Base-by-base conservation (phyloP, 1,140 invertebrate genomes). In the Orius laevigatus region DNA sequence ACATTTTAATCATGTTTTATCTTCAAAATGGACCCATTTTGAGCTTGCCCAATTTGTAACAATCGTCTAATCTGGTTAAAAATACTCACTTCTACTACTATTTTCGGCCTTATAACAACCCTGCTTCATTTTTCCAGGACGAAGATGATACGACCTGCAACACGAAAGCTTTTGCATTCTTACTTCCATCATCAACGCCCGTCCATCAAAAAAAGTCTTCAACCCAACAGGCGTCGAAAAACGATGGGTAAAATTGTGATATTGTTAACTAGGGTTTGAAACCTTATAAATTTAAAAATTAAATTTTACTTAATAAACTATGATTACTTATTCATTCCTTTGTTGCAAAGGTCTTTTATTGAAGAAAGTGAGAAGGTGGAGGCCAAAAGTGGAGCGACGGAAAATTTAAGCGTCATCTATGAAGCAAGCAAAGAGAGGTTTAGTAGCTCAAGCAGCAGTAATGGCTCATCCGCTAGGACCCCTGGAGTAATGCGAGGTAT, bases 381-480 rank as follows among this genome's bases (percentile, higher is more conserved):
- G n/a, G n/a, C n/a, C n/a, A n/a, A n/a, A n/a, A n/a, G n/a, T n/a
- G n/a, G n/a, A n/a, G n/a, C n/a, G n/a, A n/a, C n/a, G n/a, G n/a
- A 55, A 34, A 51, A 47, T 49, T 39, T 57, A 11, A 56, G 55
- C 36, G 49, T 55, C 20, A 55, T 58, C 4, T 38, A 55, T 8
- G 57, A 58, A 49, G 44, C 49, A 1, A 53, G 53, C 9, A 58
- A 57, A 49, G 57, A 58, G 33, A 44, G 47, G 5, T 55, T 38
- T 32, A 53, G 53, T 10, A 53, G 51, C 19, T 52, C 53, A 18
- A 49, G 31, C 19, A 38, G 44, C 39, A 25, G 47, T 31, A 33
- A 38, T 43, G 9, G 35, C 14, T 48, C 25, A 31, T 10, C 8
- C 25, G 9, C 31, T 2, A 25, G 38, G 16, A n/a, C 38, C 41